Conservation (phyloP, 2,888 invertebrate species). For the Mechanitis messenoides region DNA sequence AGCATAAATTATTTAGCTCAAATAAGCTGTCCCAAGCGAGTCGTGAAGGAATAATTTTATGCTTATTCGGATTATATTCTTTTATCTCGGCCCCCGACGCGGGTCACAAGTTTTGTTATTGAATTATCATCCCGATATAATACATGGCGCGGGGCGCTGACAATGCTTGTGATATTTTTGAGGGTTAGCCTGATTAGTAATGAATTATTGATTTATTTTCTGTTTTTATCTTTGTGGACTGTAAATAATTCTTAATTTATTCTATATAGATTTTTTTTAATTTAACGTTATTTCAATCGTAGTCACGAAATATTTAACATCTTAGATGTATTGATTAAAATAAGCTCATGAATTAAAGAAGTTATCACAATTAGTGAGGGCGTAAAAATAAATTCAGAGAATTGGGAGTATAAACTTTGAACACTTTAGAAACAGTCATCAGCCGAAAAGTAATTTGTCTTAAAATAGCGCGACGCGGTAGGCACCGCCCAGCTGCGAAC, state of each 20-base stretch:
- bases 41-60: constrained; percentile 61
- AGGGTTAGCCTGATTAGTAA: constrained; percentile 57
- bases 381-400: constrained; percentile 23
- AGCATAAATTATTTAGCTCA: constrained; percentile 60
- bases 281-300: too few species aligned
- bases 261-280: too few species aligned
- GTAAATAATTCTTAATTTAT: too few species aligned
- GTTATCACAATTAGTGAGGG: not conserved
- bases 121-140: constrained; percentile 75
- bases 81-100: constrained; percentile 56
- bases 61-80: constrained; percentile 59
- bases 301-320: not conserved
- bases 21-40: constrained; percentile 57
- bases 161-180: constrained; percentile 60
- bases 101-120: constrained; percentile 69
- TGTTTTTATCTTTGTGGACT: not conserved
- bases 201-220: constrained; percentile 42
- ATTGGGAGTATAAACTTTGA: constrained; percentile 26
- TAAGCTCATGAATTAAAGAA: constrained; percentile 7
- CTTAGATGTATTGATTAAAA: constrained; percentile 10
- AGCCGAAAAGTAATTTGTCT: constrained; percentile 70
- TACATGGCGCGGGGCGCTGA: constrained; percentile 62
- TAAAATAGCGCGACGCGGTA: constrained; percentile 67
- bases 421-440: constrained; percentile 51
- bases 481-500: constrained; percentile 65